Percentiles rank a stretch among this genome's conserved stretches.
phyloP scores from a whole-genome alignment of 2,797 vertebrate species.

The Pampus argenteus region DNA sequence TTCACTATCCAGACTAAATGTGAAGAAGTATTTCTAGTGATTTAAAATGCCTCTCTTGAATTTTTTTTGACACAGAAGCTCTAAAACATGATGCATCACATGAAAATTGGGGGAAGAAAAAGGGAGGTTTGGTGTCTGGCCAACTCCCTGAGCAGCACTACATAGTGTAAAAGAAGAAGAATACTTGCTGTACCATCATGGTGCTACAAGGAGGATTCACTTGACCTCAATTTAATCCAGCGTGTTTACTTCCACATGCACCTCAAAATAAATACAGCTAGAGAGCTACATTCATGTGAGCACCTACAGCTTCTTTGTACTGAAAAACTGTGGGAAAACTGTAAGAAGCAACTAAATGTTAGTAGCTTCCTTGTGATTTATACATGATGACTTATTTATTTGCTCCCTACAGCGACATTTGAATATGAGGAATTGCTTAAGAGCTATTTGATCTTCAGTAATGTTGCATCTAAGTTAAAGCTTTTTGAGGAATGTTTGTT shows the following conservation, averaged over 20 bases:
- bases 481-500: neutral
- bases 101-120: constrained; percentile 26
- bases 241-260: constrained; percentile 34
- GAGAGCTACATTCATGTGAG: constrained; percentile 21
- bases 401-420: neutral
- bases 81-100: constrained; percentile 60
- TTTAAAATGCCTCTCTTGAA: constrained; percentile 56
- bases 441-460: neutral
- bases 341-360: neutral
- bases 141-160: constrained; percentile 36
- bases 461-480: neutral
- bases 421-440: neutral
- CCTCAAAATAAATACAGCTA: constrained; percentile 28
- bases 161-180: constrained; percentile 33
- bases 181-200: constrained; percentile 18
- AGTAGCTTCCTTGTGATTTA: constrained; percentile 6
- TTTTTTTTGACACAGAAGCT: constrained; percentile 66
- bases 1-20: constrained; percentile 40
- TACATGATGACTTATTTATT: neutral
- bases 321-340: constrained; percentile 5
- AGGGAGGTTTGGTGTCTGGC: constrained; percentile 13
- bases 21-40: constrained; percentile 64
- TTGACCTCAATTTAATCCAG: constrained; percentile 49
- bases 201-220: constrained; percentile 14
- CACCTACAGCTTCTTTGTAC: constrained; percentile 1